Base-by-base conservation (phyloP, 2,113 vertebrate species). In the Myrmecophaga tridactyla region DNA sequence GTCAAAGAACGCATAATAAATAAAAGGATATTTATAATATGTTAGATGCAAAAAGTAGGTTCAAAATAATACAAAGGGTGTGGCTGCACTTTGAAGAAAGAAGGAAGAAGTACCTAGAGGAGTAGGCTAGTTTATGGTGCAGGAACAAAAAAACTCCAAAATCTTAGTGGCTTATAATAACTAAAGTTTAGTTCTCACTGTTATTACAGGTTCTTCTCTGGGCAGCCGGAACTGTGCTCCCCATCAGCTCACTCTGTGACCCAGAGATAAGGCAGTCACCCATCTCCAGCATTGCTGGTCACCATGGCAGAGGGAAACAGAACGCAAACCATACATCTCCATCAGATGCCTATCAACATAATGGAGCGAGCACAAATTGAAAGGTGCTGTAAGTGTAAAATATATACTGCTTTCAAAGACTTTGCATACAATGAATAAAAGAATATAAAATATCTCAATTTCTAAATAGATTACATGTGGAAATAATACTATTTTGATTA, bases 271-370 rank as follows among this genome's bases (percentile, higher is more conserved):
- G 34, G 20, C 4, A n/a, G 58, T 6, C 39, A 53, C 46, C 56
- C 36, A 2, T 27, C 46, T 62, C 51, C 20, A 41, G 67, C 12
- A 11, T 3, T n/a, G 39, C 36, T 27, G 6, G 9, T 29, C 62
- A 10, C 25, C 1, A 3, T 4, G 51, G 31, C 21, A 5, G 39
- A 73, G 7, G 21, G 85, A 36, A 69, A 62, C 25, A 9, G 29
- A 25, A 4, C 18, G 23, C 6, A 17, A 56, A 6, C 23, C 3
- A 1, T 3, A 3, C 18, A 62, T 6, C 51, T 15, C 25, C 18
- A 1, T 2, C 18, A 2, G 5, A 29, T 2, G 73, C 12, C n/a
- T n/a, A n/a, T n/a, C n/a, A n/a, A n/a, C n/a, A n/a, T 27, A 77
- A 80, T 12, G 18, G 41, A 4, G 14, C 51, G 70, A 15, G 7